Percentiles rank a stretch among this genome's conserved stretches.
These are phyloP conservation scores for Agapornis canus DNA, from an alignment of 2,797 vertebrate species.

Conservation along the genomic window DNA sequence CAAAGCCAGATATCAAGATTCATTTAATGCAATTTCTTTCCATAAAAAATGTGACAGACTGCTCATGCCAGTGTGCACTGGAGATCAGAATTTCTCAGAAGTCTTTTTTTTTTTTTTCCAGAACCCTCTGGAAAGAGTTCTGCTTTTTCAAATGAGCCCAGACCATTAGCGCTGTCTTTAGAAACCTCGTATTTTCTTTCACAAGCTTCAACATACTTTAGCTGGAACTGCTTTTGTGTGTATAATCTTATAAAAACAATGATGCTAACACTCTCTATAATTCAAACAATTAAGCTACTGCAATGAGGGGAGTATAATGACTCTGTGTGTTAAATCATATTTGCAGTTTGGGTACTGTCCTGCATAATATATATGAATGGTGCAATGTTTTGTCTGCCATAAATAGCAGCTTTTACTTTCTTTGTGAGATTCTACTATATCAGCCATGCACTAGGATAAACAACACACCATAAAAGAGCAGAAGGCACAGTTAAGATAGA, in stretches of 20 bases:
- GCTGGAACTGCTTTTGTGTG: neutral
- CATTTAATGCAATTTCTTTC: neutral
- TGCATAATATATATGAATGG: conserved; percentile 47
- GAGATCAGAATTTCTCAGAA: neutral
- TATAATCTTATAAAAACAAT: neutral
- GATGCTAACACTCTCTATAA: neutral
- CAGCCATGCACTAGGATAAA: conserved; percentile 74
- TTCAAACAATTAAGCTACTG: conserved; percentile 33
- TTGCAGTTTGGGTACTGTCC: conserved; percentile 62
- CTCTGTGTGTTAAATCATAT: conserved; percentile 23
- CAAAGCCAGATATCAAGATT: neutral
- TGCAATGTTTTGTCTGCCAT: conserved; percentile 55
- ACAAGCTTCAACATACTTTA: neutral
- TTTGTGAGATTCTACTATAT: conserved; percentile 62
- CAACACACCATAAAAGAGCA: conserved; percentile 78
- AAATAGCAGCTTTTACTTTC: conserved; percentile 71
- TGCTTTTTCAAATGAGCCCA: neutral
- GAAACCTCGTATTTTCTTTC: neutral
- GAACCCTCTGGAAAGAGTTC: neutral
- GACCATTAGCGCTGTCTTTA: neutral
- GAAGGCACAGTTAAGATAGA: conserved; percentile 79
- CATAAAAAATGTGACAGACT: neutral
- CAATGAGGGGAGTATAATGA: neutral
- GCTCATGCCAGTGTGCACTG: neutral
- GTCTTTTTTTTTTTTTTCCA: neutral